Base-by-base conservation (phyloP, 2,113 vertebrate species). In the Fregetta grallaria region DNA sequence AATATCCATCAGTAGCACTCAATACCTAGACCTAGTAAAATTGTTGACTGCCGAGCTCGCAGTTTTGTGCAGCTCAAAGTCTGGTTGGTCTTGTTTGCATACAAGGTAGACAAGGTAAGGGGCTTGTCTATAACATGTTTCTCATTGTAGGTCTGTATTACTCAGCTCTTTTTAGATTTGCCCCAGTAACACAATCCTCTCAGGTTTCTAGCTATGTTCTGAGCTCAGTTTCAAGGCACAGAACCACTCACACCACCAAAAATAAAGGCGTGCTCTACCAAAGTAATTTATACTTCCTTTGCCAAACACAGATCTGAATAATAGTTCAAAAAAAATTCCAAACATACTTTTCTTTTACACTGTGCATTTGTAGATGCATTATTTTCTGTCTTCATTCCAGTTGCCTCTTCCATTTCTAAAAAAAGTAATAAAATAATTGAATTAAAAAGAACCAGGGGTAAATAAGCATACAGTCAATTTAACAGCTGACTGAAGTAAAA, bases 331-430 rank as follows among this genome's bases (percentile, higher is more conserved):
- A 81, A 63, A 12, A 56, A 38, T 6, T 20, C 4, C 38, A 21
- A 59, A 87, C 97, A 94, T 98, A 99, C 99, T 97, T 98, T 98
- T 97, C 94, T 97, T 97, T 98, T 98, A 91, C 29, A 70, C 11
- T 66, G 78, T 8, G 78, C 80, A 32, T 94, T 98, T 86, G 96
- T 92, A 58, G 84, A 55, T 65, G 16, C 34, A 23, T 42, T 61
- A 17, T 87, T 92, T 79, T 96, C 87, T 66, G 89, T 50, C 68
- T 90, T 96, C 74, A 97, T 59, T 74, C 95, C 97, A 8, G 97
- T 83, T 42, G 98, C 98, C 53, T 97, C 96, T 97, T 99, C 99
- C 34, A 99, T 94, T 92, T 97, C 99, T 99, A 97, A 18, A 96
- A 94, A 83, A 82, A n/a, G 40, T 8, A 82, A 73, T 38, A 93